Evolutionary conservation across 2,113 vertebrate species (phyloP), one percentile per base, ranked within the genome.

Genomic region (Sylvia atricapilla): DNA sequence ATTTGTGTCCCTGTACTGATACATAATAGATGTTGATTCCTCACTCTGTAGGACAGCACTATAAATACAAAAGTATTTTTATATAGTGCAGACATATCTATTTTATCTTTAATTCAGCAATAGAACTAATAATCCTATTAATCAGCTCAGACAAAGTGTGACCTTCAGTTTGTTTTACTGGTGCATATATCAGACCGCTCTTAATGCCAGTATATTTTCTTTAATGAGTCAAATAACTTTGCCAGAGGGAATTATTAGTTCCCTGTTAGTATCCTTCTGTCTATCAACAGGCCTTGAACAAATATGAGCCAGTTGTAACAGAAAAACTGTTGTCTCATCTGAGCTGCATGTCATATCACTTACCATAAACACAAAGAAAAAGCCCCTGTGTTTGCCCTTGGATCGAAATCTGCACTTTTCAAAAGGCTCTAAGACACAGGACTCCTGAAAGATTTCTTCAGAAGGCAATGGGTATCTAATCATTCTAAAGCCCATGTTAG

Each of bases 161-260:
- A 86, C 28, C 60, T 95, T 74, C 60, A 39, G 85, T 93, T 96
- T 97, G 89, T 94, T 97, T 97, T 84, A 84, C 39, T 85, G 70
- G 73, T 78, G 83, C 31, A 81, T 85, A 77, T 9, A 87, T 82
- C 46, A 73, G 39, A 56, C 9, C 60, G 31, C 47, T 92, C 62
- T 83, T 90, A 60, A 88, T 62, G 46, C 4, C 5, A 2, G 19
- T 23, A 39, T 93, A 86, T 79, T 60, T 87, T 31, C 64, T 93
- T 93, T 93, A 97, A 95, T 52, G 25, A 97, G 41, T 70, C 74
- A 96, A 96, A 81, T 84, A 72, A 86, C 96, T 96, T 91, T 88
- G 41, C 49, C 74, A 86, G 75, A 72, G 47, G 37, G 84, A 87
- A 87, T 95, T 74, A 92, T 15, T 15, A 83, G 52, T 74, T 85